phyloP scores from a whole-genome alignment of 2,797 vertebrate genomes.

The Pagetopsis macropterus region DNA sequence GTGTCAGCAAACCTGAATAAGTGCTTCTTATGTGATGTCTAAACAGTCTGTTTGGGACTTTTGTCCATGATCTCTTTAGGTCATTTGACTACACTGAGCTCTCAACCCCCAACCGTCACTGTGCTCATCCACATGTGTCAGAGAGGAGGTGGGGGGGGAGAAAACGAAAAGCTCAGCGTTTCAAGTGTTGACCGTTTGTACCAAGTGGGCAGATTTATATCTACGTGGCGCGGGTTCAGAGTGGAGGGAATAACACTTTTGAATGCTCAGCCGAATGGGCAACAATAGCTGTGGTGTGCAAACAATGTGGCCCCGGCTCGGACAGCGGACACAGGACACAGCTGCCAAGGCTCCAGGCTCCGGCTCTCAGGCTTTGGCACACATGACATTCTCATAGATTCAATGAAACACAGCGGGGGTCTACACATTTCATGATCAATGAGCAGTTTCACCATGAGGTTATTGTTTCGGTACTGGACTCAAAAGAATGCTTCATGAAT shows the following conservation, averaged over 20 bases:
- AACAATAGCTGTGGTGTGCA: conserved; percentile 81
- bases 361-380: conserved; percentile 56
- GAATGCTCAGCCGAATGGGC: conserved; percentile 85
- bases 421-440: conserved; percentile 17
- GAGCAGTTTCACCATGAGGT: not conserved
- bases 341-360: conserved; percentile 67
- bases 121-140: conserved; percentile 60
- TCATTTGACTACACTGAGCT: conserved; percentile 42
- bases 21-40: conserved; percentile 22
- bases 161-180: conserved; percentile 85
- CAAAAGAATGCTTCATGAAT: too few relatives aligned
- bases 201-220: conserved; percentile 90
- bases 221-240: conserved; percentile 77
- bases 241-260: conserved; percentile 84
- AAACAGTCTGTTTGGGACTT: conserved; percentile 32
- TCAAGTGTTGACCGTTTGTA: conserved; percentile 84
- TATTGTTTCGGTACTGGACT: not conserved
- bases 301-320: conserved; percentile 77
- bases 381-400: conserved; percentile 44
- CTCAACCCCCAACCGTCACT: conserved; percentile 15
- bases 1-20: conserved; percentile 3
- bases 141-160: conserved; percentile 50
- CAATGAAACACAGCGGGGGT: not conserved
- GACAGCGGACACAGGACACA: conserved; percentile 70
- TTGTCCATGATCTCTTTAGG: conserved; percentile 42